Conservation (phyloP, 2,797 vertebrate genomes). For the Silurus lanzhouensis region DNA sequence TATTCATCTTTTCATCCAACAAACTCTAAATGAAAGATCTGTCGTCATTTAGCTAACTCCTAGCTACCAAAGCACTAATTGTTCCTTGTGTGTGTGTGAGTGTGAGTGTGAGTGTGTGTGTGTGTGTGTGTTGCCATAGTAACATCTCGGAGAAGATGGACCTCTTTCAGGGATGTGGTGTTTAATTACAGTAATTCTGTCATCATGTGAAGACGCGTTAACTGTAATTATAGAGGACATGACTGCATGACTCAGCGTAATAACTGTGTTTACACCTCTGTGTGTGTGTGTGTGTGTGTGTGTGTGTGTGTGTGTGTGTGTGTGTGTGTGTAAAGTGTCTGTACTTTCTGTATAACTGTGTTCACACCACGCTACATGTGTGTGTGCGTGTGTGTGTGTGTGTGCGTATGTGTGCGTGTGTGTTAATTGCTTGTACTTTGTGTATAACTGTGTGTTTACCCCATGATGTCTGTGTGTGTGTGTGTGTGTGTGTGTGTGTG, state of each 20-base stretch:
- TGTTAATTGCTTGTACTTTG: neutral
- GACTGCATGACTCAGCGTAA: neutral
- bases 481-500: too few relatives aligned
- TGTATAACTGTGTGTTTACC: neutral
- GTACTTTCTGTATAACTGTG: neutral
- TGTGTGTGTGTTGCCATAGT: neutral
- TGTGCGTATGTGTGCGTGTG: too few relatives aligned
- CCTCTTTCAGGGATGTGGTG: neutral
- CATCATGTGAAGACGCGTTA: conserved; percentile 3
- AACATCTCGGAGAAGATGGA: neutral
- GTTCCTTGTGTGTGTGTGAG: neutral
- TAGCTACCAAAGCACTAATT: neutral
- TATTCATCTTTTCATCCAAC: neutral
- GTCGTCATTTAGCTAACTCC: neutral
- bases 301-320: conserved; percentile 4
- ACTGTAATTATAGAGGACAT: conserved; percentile 12
- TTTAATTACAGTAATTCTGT: conserved; percentile 28
- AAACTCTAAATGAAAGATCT: too few relatives aligned
- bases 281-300: conserved; percentile 7
- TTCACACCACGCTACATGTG: neutral
- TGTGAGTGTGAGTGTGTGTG: too few relatives aligned
- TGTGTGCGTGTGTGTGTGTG: neutral
- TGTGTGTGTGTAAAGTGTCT: too few relatives aligned
- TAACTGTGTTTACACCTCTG: neutral
- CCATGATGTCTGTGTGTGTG: neutral